Base-by-base conservation (phyloP, 2,797 vertebrate species). In the Coranthus polyacanthus region DNA sequence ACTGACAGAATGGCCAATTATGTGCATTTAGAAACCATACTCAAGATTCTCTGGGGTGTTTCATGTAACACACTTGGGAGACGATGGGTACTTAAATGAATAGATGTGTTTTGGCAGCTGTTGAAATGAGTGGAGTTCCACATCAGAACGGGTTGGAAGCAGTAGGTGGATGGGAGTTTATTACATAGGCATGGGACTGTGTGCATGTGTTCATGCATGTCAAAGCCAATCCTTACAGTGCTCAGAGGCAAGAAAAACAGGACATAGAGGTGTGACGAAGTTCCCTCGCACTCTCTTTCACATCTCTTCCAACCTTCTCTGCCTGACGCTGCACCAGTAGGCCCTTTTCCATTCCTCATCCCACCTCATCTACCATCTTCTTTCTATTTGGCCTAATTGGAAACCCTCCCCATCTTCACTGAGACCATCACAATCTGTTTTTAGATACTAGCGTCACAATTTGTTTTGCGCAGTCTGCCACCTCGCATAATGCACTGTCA, bases 41-140 rank as follows among this genome's bases (percentile, higher is more conserved):
- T 69, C 18, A 13, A 49, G 41, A 59, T 69, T 61, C 50, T 63
- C 49, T 5, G 11, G 18, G 54, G 68, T 24, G 21, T 53, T 72
- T 63, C 36, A 60, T 67, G 52, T 57, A 70, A 68, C 45, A 60
- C 22, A 15, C 16, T 24, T 16, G 16, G 26, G 44, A 57, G 29
- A 43, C 22, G 49, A 18, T 0, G 12, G 44, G 42, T 7, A 32
- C 57, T 66, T 55, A 55, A 58, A 71, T 68, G 41, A 77, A 68
- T 63, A 49, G 52, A 79, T 68, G 59, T 68, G 47, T 58, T 81
- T 55, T 75, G 74, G 58, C 79, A 68, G 69, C 68, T 69, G 77
- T 39, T 70, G 36, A 62, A 58, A 47, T 69, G 50, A 77, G 39
- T 17, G 38, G 60, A 66, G 52, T 53, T 69, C 22, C 52, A 39